Evolutionary conservation across 2,797 vertebrate species (phyloP).

Genomic region (Pelodytes ibericus): DNA sequence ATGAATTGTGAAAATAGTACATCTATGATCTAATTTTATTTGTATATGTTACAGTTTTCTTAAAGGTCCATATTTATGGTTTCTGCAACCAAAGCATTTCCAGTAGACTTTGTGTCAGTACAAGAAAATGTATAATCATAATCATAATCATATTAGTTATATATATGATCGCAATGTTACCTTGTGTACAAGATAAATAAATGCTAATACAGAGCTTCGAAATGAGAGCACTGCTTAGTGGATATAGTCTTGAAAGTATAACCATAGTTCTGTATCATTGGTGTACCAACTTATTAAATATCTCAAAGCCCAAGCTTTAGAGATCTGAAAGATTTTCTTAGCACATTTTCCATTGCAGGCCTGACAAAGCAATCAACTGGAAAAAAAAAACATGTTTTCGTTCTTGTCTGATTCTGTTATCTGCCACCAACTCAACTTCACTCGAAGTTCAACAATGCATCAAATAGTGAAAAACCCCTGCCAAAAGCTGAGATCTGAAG

Average conservation of each 20-base stretch:
- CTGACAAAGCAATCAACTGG: slow-evolving; percentile 43
- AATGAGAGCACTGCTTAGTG: not conserved
- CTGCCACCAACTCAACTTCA: slow-evolving; percentile 38
- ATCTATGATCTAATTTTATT: no score
- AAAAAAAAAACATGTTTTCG: slow-evolving; percentile 38
- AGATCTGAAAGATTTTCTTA: slow-evolving; percentile 31
- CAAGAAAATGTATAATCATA: no score
- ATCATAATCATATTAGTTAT: no score
- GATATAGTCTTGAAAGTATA: not conserved
- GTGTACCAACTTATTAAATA: slow-evolving; percentile 4
- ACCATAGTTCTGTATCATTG: not conserved
- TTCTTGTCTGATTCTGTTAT: slow-evolving; percentile 52
- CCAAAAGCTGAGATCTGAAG: slow-evolving; percentile 17
- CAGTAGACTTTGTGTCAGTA: no score
- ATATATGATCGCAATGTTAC: no score
- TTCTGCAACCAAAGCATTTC: no score
- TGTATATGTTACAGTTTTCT: no score
- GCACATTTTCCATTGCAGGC: slow-evolving; percentile 22
- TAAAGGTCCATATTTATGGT: no score
- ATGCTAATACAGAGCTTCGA: no score
- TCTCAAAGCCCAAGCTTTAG: slow-evolving; percentile 10
- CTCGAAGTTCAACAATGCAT: slow-evolving; percentile 33
- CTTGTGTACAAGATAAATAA: no score
- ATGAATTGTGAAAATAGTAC: no score
- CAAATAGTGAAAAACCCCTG: slow-evolving; percentile 23